phyloP scores from a whole-genome alignment of 2,888 invertebrate species.

The Tinea semifulvella region DNA sequence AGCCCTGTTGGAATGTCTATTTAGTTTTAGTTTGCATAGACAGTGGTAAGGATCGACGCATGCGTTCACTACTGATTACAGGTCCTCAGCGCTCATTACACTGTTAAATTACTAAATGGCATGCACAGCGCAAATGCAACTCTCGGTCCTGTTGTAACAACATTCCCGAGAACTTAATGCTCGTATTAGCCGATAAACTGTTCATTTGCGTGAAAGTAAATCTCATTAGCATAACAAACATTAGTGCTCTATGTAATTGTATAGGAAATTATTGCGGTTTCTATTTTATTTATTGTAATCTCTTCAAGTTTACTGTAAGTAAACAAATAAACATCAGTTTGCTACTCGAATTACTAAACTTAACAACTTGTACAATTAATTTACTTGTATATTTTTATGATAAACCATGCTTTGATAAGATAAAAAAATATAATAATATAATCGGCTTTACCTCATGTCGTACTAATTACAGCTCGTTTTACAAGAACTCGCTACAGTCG shows the following conservation, averaged over 20 bases:
- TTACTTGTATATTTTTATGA: no score
- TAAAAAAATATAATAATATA: no score
- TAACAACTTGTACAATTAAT: no score
- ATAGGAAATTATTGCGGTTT: constrained; percentile 25
- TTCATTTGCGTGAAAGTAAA: constrained; percentile 46
- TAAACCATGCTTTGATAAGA: no score
- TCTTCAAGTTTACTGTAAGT: neutral
- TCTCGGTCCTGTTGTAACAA: constrained; percentile 23
- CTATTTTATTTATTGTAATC: constrained; percentile 4
- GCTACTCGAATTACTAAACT: no score
- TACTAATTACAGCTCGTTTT: constrained; percentile 8
- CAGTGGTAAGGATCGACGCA: constrained; percentile 8
- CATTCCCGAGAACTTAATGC: constrained; percentile 37
- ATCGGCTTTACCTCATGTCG: neutral
- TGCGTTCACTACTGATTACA: constrained; percentile 8
- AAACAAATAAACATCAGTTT: no score
- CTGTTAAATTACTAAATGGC: constrained; percentile 46
- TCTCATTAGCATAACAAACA: constrained; percentile 40
- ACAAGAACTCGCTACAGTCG: constrained; percentile 10
- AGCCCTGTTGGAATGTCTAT: neutral
- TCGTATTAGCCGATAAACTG: constrained; percentile 40
- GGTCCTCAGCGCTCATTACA: constrained; percentile 30
- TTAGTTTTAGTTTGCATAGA: neutral
- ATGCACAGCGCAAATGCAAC: constrained; percentile 27
- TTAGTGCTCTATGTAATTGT: constrained; percentile 31